Evolutionary conservation across 2,113 vertebrate species (phyloP), one percentile per base, ranked within the genome.

Genomic region (Aspidoscelis tigris): DNA sequence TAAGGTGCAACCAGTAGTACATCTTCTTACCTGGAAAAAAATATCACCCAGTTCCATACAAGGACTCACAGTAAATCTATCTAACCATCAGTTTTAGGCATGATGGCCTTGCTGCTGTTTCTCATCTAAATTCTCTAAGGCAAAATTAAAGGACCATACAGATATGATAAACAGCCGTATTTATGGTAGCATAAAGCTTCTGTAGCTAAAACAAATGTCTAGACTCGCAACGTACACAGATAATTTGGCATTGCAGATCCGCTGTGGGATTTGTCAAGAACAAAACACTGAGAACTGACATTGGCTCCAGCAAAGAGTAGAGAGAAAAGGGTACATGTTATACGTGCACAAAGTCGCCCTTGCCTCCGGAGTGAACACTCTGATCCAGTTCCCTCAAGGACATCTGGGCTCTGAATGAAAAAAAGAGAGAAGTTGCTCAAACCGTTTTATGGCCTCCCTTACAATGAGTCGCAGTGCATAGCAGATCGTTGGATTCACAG

Each of bases 191-290:
- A 26, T 43, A 66, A 68, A n/a, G 78, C 78, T 68, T 33, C 22
- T 14, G 24, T 7, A 4, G n/a, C 64, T 76, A 39, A 83, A 75
- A 44, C 53, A 76, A 76, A 76, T 68, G 64, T 68, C 65, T 53
- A 39, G 64, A 26, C 44, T 7, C 76, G 73, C 73, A 68, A 33
- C 22, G 64, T 22, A 41, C 47, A 41, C n/a, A 69, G 61, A 53
- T 55, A 76, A 76, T 55, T 55, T 55, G 65, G 64, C 9, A 7
- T 16, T 50, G 53, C 33, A 76, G 82, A 76, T 7, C 69, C 44
- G 68, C 21, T 55, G 53, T 53, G 73, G 82, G 73, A 83, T 76
- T 83, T 68, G 47, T 76, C 61, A 26, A 11, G 43, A 55, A 39
- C 21, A 16, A 69, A 55, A 69, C 33, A 14, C n/a, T 22, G 68